These are phyloP conservation scores for Palythoa grandiflora DNA, from an alignment of 92 coral and sea anemone genomes.

Conservation along the genomic window DNA sequence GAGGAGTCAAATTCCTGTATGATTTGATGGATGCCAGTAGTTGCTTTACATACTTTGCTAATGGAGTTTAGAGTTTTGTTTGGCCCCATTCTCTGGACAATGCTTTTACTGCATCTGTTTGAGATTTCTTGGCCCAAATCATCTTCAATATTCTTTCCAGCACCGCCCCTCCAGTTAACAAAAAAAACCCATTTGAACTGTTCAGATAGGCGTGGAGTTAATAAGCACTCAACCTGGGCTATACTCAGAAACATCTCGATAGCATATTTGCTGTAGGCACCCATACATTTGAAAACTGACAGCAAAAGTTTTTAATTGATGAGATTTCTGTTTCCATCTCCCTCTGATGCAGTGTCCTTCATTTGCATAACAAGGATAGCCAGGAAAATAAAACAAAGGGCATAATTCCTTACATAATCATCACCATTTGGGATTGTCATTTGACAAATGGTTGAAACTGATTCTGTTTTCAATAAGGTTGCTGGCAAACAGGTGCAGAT, in stretches of 20 bases:
- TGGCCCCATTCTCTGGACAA: conserved; percentile 72
- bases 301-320: conserved; percentile 74
- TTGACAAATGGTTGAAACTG: conserved; percentile 55
- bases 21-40: conserved; percentile 44
- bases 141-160: conserved; percentile 59
- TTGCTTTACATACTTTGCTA: conserved; percentile 55
- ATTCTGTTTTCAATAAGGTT: conserved; percentile 70
- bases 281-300: conserved; percentile 76
- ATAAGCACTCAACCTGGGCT: conserved; percentile 65
- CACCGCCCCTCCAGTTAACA: conserved; percentile 68
- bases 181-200: conserved; percentile 63
- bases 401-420: conserved; percentile 74
- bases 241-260: conserved; percentile 77
- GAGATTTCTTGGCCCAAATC: conserved; percentile 54
- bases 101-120: conserved; percentile 53
- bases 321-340: conserved; percentile 78
- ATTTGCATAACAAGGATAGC: conserved; percentile 73
- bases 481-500: conserved; percentile 68
- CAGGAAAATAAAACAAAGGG: conserved; percentile 72
- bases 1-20: conserved; percentile 60
- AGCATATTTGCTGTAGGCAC: conserved; percentile 75
- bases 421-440: conserved; percentile 64
- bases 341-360: conserved; percentile 89
- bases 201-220: conserved; percentile 62
- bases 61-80: conserved; percentile 64